A percentile compares a stretch with the other conserved stretches of the same genome.
Conservation (phyloP, 2,113 vertebrate species). For the Pyxicephalus adspersus region DNA sequence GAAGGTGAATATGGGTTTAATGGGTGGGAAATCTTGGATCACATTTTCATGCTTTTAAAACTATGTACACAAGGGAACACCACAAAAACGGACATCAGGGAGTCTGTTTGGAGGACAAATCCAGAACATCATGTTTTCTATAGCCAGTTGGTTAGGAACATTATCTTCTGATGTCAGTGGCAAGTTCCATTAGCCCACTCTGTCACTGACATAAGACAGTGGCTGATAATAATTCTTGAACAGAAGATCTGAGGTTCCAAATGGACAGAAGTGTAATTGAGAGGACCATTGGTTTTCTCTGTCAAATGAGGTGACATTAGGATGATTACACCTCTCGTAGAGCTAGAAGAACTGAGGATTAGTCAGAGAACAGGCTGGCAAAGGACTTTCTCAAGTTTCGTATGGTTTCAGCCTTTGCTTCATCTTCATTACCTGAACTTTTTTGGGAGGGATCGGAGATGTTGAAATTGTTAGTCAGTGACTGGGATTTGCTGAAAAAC, state of each 20-base stretch:
- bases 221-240: too few relatives aligned
- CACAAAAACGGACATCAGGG: background rate
- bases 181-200: too few relatives aligned
- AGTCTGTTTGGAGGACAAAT: background rate
- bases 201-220: too few relatives aligned
- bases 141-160: slow-evolving; percentile 5
- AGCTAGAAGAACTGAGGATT: slow-evolving; percentile 50
- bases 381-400: slow-evolving; percentile 95
- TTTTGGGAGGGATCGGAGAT: slow-evolving; percentile 79
- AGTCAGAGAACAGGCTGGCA: slow-evolving; percentile 95
- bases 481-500: slow-evolving; percentile 90
- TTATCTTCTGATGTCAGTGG: background rate
- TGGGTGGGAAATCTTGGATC: background rate
- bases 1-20: slow-evolving; percentile 9
- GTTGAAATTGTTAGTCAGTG: slow-evolving; percentile 92
- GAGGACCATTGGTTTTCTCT: background rate
- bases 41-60: slow-evolving; percentile 20
- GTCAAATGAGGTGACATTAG: slow-evolving; percentile 21
- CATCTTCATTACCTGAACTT: slow-evolving; percentile 82
- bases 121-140: background rate
- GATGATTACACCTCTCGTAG: background rate
- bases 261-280: background rate
- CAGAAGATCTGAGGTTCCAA: background rate
- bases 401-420: slow-evolving; percentile 96
- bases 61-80: slow-evolving; percentile 7